These are phyloP conservation scores for Drosophila leontia DNA, from an alignment of 1,140 invertebrate species.

Conservation along the genomic window DNA sequence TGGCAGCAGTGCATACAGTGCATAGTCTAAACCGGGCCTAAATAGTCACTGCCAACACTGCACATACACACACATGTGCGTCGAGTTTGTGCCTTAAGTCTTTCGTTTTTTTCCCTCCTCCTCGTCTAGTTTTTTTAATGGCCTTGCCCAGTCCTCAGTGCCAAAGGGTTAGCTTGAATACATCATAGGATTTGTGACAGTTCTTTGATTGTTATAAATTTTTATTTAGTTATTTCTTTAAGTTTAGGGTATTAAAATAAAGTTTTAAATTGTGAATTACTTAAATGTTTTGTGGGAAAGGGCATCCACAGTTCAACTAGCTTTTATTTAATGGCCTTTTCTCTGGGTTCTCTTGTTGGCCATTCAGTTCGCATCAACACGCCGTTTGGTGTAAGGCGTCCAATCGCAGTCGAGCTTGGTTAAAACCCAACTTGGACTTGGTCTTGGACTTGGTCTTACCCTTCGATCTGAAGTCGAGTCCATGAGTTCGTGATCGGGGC, in stretches of 20 bases:
- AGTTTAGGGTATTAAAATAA: fast-evolving
- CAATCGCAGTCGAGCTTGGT: constrained; percentile 6
- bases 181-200: neutral
- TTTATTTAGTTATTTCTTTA: neutral
- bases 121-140: constrained; percentile 56
- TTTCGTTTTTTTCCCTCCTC: constrained; percentile 53
- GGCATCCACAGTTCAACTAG: neutral
- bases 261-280: fast-evolving
- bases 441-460: constrained; percentile 5
- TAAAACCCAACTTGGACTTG: constrained; percentile 6
- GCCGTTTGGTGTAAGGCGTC: constrained; percentile 65
- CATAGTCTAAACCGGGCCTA: constrained; percentile 72
- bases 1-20: constrained; percentile 45
- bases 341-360: constrained; percentile 17
- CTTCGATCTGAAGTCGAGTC: constrained; percentile 31
- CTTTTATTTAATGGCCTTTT: neutral
- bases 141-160: constrained; percentile 37
- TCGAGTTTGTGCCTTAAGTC: constrained; percentile 77
- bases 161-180: neutral
- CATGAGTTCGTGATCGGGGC: constrained; percentile 38
- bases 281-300: neutral
- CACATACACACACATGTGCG: constrained; percentile 17
- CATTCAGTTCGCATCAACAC: constrained; percentile 80
- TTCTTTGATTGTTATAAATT: too few relatives aligned
- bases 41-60: constrained; percentile 46